Conservation (phyloP, 1,140 invertebrate genomes). For the Anadara kagoshimensis region DNA sequence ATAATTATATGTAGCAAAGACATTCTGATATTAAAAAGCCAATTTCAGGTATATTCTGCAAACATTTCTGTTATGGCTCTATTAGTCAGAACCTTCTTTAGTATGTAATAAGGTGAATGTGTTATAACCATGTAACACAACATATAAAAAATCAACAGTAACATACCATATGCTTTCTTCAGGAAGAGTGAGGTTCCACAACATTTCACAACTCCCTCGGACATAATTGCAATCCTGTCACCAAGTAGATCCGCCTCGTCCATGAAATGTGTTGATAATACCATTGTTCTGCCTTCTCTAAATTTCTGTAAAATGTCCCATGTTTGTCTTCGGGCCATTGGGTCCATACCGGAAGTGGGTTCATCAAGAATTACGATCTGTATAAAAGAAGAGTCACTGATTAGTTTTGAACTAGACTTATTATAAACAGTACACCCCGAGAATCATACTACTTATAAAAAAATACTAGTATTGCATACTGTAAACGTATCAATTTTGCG, state of each 20-base stretch:
- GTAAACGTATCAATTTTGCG: no score
- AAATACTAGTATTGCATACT: no score
- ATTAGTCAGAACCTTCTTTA: no score
- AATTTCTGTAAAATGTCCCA: conserved; percentile 83
- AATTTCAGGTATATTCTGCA: no score
- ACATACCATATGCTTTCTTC: conserved; percentile 86
- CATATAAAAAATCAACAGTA: neutral
- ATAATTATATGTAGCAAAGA: no score
- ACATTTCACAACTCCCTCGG: conserved; percentile 86
- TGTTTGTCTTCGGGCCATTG: conserved; percentile 87
- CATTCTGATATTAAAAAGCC: no score
- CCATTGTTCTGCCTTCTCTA: conserved; percentile 82
- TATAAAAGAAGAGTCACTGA: neutral
- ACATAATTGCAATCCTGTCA: conserved; percentile 93
- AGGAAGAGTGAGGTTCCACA: conserved; percentile 89
- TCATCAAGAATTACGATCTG: conserved; percentile 75
- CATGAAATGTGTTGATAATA: conserved; percentile 98
- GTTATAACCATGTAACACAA: no score
- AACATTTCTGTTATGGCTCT: no score
- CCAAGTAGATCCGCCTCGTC: conserved; percentile 97
- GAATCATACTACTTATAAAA: no score
- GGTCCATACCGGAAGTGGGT: conserved; percentile 96
- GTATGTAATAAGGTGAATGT: no score
- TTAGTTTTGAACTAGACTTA: neutral
- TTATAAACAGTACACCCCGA: no score